Evolutionary conservation across 2,113 vertebrate genomes (phyloP).

Genomic region (Ophthalmolycus amberensis): DNA sequence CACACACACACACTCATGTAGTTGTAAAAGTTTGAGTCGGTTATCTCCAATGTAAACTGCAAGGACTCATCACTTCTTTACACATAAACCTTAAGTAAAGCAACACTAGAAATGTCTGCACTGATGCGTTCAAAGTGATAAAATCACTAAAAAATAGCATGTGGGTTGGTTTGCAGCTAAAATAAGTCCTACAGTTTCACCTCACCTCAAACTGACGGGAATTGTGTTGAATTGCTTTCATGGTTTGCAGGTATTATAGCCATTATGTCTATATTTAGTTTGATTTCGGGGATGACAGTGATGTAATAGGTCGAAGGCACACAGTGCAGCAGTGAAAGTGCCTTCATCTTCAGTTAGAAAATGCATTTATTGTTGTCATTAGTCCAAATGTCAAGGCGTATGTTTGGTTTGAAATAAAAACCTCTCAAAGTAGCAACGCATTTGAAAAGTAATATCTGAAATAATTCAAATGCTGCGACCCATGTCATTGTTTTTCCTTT

Average conservation of each 20-base stretch:
- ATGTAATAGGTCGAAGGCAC: neutral
- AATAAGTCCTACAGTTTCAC: slow-evolving; percentile 10
- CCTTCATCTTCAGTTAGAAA: neutral
- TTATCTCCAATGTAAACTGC: neutral
- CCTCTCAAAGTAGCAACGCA: neutral
- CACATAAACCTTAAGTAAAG: neutral
- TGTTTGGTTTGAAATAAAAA: neutral
- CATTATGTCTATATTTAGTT: slow-evolving; percentile 7
- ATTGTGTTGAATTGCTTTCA: slow-evolving; percentile 23
- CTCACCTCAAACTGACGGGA: neutral
- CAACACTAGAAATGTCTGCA: neutral
- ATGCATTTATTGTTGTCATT: neutral
- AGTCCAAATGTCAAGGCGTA: neutral
- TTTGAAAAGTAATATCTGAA: neutral
- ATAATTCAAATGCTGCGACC: neutral
- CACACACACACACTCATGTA: neutral
- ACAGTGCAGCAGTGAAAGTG: neutral
- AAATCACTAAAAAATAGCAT: neutral
- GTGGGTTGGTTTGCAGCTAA: neutral
- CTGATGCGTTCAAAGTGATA: neutral
- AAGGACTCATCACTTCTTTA: neutral
- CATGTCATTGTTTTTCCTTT: neutral
- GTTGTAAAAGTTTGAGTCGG: neutral
- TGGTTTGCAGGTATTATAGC: neutral
- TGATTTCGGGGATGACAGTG: neutral